Conservation (phyloP, 2,113 vertebrate species). For the Trichechus manatus region DNA sequence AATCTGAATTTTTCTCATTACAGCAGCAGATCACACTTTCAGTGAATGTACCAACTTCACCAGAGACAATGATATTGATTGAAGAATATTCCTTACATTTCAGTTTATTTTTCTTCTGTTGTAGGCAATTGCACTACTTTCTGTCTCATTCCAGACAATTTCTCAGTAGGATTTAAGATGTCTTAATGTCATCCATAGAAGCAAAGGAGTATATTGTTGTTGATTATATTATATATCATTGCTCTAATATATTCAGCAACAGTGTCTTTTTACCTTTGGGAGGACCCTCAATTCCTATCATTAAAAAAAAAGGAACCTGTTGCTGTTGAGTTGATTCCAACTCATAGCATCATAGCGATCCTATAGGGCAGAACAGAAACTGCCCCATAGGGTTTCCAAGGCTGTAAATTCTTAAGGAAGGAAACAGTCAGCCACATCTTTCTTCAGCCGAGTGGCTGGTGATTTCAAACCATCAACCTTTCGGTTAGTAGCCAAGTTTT, state of each 20-base stretch:
- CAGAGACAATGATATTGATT: not conserved
- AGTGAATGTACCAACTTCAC: not conserved
- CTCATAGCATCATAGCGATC: too few relatives aligned
- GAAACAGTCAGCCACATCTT: not conserved
- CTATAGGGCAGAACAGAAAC: too few relatives aligned
- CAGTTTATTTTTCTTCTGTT: not conserved
- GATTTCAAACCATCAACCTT: not conserved
- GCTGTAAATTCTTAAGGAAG: not conserved
- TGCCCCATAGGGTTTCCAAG: not conserved
- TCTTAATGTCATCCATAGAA: not conserved
- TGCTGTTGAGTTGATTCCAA: too few relatives aligned
- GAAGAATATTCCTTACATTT: slow-evolving; percentile 4
- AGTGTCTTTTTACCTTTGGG: not conserved
- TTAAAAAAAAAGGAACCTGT: not conserved
- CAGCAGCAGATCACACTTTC: not conserved
- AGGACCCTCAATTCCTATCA: not conserved
- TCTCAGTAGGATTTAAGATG: not conserved
- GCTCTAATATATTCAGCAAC: not conserved
- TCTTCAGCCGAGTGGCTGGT: not conserved
- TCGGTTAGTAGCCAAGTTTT: not conserved
- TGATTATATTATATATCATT: not conserved
- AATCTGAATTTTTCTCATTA: not conserved
- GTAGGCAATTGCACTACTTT: not conserved
- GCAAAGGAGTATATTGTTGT: not conserved
- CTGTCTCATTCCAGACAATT: not conserved